Percentiles rank a stretch among this genome's conserved stretches.
phyloP scores from a whole-genome alignment of 2,797 vertebrate genomes.

The Melanotaenia trifasciata region DNA sequence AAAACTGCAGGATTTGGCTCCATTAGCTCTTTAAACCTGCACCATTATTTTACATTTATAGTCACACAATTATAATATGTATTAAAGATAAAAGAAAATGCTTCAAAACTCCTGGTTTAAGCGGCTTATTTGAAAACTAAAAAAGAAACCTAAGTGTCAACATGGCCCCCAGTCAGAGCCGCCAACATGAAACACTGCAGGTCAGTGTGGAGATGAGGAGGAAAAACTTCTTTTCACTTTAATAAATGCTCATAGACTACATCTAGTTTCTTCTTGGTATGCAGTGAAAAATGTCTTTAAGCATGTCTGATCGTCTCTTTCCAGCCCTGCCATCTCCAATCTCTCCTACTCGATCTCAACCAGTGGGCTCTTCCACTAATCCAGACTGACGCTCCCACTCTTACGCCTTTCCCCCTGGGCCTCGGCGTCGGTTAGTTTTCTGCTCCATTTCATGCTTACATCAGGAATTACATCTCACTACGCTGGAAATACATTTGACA shows the following conservation, averaged over 20 bases:
- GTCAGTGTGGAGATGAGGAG: too few species aligned
- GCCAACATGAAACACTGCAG: too few species aligned
- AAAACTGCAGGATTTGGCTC: too few species aligned
- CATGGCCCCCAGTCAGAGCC: too few species aligned
- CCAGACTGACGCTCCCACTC: slow-evolving; percentile 45
- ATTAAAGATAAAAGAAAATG: too few species aligned
- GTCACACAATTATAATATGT: too few species aligned
- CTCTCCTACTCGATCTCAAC: slow-evolving; percentile 22
- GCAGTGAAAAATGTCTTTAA: slow-evolving; percentile 23
- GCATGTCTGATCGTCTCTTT: slow-evolving; percentile 43
- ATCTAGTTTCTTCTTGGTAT: neutral
- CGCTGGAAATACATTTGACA: slow-evolving; percentile 41
- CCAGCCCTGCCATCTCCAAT: slow-evolving; percentile 63
- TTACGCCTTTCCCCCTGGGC: slow-evolving; percentile 49
- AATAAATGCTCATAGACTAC: neutral
- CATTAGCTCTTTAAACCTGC: too few species aligned
- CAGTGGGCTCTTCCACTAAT: slow-evolving; percentile 42
- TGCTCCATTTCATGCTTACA: slow-evolving; percentile 74
- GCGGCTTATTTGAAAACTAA: too few species aligned
- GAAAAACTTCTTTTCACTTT: neutral
- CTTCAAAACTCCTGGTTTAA: too few species aligned
- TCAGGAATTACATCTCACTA: slow-evolving; percentile 60
- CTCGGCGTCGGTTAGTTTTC: slow-evolving; percentile 67
- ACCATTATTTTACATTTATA: too few species aligned
- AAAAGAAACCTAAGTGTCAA: too few species aligned